Evolutionary conservation across 2,888 invertebrate genomes (phyloP).

Genomic region (Meganola albula): DNA sequence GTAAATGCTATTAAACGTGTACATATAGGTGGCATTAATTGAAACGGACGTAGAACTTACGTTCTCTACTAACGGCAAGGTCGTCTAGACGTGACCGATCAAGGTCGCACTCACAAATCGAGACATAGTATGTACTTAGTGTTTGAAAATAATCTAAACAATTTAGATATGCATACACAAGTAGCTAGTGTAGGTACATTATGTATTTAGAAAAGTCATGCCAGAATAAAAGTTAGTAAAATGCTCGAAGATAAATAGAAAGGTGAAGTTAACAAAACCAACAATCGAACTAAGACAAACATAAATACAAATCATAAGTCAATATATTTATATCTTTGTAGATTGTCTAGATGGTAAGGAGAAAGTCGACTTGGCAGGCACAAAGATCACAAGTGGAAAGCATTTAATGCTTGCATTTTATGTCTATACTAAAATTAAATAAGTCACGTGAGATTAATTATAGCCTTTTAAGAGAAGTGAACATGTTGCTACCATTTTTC

Average conservation of each 20-base stretch:
- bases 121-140: constrained; percentile 18
- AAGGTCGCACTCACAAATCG: constrained; percentile 44
- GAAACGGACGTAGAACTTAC: constrained; percentile 46
- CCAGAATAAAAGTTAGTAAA: too few relatives aligned
- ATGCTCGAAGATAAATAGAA: too few relatives aligned
- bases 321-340: constrained; percentile 11
- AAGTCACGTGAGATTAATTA: constrained; percentile 37
- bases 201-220: too few relatives aligned
- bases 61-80: constrained; percentile 50
- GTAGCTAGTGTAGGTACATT: too few relatives aligned
- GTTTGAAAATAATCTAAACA: too few relatives aligned
- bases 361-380: constrained; percentile 56
- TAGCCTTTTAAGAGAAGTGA: too few relatives aligned
- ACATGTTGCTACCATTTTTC: too few relatives aligned
- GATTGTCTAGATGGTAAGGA: too few relatives aligned
- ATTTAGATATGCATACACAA: too few relatives aligned
- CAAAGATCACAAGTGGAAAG: constrained; percentile 43
- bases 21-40: constrained; percentile 35
- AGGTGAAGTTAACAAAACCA: too few relatives aligned
- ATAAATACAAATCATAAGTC: too few relatives aligned
- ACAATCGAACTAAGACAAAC: too few relatives aligned
- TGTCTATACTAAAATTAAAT: constrained; percentile 34
- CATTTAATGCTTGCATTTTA: constrained; percentile 30
- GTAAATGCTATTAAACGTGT: constrained; percentile 40
- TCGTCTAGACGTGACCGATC: constrained; percentile 48